A percentile compares a stretch with the other conserved stretches of the same genome.
phyloP scores from a whole-genome alignment of 2,888 invertebrate species.

The Hemaris fuciformis region DNA sequence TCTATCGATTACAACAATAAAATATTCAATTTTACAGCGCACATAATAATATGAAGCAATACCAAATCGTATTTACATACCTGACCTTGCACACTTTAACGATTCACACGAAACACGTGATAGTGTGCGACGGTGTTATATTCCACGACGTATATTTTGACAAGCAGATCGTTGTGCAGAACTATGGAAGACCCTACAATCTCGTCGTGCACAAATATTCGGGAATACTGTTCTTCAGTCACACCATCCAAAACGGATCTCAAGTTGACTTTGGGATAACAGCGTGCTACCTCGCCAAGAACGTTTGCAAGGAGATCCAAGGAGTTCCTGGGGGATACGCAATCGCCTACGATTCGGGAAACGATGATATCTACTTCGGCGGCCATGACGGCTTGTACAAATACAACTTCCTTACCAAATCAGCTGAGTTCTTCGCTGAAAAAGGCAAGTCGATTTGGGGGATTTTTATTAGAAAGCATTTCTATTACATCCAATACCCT shows the following conservation, averaged over 20 bases:
- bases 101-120: constrained; percentile 18
- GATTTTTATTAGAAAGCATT: constrained; percentile 56
- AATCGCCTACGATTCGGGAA: constrained; percentile 59
- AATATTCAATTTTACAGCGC: neutral
- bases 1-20: neutral
- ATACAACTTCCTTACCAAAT: constrained; percentile 58
- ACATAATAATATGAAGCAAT: neutral
- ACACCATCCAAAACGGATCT: constrained; percentile 51
- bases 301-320: constrained; percentile 39
- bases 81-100: neutral
- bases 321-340: constrained; percentile 65
- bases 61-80: neutral
- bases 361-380: constrained; percentile 69
- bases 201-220: constrained; percentile 63
- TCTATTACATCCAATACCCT: constrained; percentile 71
- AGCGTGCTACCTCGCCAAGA: constrained; percentile 49
- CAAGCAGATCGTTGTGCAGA: constrained; percentile 43
- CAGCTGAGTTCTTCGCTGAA: constrained; percentile 63
- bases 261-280: constrained; percentile 58
- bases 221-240: constrained; percentile 62
- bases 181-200: constrained; percentile 58
- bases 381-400: constrained; percentile 72
- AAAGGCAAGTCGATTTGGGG: constrained; percentile 66
- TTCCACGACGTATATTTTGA: constrained; percentile 61
- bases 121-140: constrained; percentile 57